These are phyloP conservation scores for Eupsilia transversa DNA, from an alignment of 2,888 invertebrate species.

Conservation along the genomic window DNA sequence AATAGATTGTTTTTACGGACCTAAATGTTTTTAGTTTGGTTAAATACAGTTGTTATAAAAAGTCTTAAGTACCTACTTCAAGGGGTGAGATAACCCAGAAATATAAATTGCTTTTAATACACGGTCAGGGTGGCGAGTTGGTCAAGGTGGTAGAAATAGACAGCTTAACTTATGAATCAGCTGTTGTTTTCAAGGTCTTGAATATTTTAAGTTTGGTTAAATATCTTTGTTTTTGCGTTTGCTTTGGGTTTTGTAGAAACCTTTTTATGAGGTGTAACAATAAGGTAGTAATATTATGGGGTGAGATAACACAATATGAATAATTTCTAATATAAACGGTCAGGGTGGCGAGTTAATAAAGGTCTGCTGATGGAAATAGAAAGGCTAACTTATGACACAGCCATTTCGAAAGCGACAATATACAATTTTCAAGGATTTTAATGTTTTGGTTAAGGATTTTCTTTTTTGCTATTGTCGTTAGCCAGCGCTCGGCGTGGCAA, in stretches of 20 bases:
- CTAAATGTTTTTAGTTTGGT: too few relatives aligned
- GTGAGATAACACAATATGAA: not conserved
- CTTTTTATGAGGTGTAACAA: too few relatives aligned
- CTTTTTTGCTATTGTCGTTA: too few relatives aligned
- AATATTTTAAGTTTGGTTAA: too few relatives aligned
- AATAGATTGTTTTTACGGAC: not conserved
- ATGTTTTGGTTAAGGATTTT: not conserved
- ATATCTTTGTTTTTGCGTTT: too few relatives aligned
- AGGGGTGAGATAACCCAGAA: not conserved
- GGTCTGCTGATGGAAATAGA: constrained; percentile 49
- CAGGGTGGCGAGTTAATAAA: constrained; percentile 39
- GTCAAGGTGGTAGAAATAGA: constrained; percentile 59
- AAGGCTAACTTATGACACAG: constrained; percentile 15
- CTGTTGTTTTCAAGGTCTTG: too few relatives aligned
- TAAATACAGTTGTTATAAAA: too few relatives aligned
- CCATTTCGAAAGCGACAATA: constrained; percentile 10
- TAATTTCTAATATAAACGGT: not conserved
- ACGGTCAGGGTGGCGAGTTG: constrained; percentile 10
- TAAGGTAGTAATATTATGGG: too few relatives aligned
- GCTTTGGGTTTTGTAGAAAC: too few relatives aligned
- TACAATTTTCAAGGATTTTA: constrained; percentile 2
- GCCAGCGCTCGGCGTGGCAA: too few relatives aligned
- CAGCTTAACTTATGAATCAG: constrained; percentile 14
- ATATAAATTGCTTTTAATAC: not conserved
- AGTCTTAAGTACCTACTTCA: too few relatives aligned